Evolutionary conservation across 2,888 invertebrate species (phyloP).

Genomic region (Argyresthia goedartella): DNA sequence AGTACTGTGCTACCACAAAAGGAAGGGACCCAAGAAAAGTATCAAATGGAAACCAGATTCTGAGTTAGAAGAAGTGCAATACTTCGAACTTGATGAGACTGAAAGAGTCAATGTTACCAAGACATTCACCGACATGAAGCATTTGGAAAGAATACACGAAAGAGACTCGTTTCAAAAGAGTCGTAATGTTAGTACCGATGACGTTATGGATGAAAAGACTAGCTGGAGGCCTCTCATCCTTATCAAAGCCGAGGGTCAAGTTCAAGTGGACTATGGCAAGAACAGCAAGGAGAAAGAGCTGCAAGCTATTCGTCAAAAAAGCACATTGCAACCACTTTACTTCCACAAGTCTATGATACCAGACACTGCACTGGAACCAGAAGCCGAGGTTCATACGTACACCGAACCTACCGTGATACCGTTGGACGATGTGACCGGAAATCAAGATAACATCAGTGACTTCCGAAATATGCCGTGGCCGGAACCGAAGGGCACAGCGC

Average conservation of each 20-base stretch:
- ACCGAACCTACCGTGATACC: conserved; percentile 88
- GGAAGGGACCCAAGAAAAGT: conserved; percentile 83
- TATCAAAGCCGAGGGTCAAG: conserved; percentile 76
- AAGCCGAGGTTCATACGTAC: conserved; percentile 82
- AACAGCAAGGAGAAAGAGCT: conserved; percentile 90
- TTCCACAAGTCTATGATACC: conserved; percentile 87
- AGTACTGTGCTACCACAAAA: conserved; percentile 80
- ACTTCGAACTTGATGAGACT: conserved; percentile 95
- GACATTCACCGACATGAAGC: conserved; percentile 91
- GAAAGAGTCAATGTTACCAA: conserved; percentile 96
- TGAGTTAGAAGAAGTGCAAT: conserved; percentile 85
- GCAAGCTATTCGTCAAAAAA: conserved; percentile 89
- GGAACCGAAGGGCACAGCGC: conserved; percentile 80
- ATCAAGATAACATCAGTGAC: conserved; percentile 84
- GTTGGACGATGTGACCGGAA: conserved; percentile 88
- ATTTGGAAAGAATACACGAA: conserved; percentile 89
- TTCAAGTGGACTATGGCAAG: conserved; percentile 77
- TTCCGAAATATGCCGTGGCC: conserved; percentile 86
- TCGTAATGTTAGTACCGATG: conserved; percentile 81
- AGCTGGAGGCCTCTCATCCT: conserved; percentile 80
- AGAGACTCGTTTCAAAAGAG: conserved; percentile 85
- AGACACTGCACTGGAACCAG: conserved; percentile 89
- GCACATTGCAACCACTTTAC: conserved; percentile 85
- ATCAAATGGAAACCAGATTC: conserved; percentile 86
- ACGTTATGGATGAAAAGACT: conserved; percentile 86